Base-by-base conservation (phyloP, 2,888 invertebrate genomes). In the Scaptomyza caliginosa region DNA sequence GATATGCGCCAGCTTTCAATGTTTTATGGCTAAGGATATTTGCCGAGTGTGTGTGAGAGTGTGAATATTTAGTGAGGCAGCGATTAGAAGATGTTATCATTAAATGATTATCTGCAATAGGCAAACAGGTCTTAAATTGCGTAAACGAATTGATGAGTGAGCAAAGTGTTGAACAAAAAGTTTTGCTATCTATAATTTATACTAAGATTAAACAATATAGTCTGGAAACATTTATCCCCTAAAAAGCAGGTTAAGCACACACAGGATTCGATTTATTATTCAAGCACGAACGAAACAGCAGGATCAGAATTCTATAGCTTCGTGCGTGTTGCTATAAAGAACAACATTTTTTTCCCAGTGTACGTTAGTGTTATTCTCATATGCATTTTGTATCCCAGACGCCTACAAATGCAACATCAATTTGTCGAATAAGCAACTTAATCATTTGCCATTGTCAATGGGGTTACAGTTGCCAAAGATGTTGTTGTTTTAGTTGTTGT, bases 391-490 rank as follows among this genome's bases (percentile, higher is more conserved):
- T 42, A 46, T 8, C 10, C n/a, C 36, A 28, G 40, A 51, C 46
- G 50, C 54, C 51, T 43, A 40, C 52, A 51, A 58, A 67, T 64
- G 72, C 71, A 73, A 73, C 85, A 82, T 78, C 85, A 86, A 84
- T 84, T 84, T 84, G 84, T 82, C 82, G 79, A 87, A 85, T 84
- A 85, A 85, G 87, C 87, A 84, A 87, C 87, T 84, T 85, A 78
- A 84, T 84, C 87, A 84, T 86, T 82, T 73, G 67, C 66, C 63
- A 81, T 77, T 82, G 82, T 69, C 74, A 73, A 74, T 76, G 74
- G 67, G 56, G 58, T 30, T 48, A 52, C 30, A 26, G 43, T 58
- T 49, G 48, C 39, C 54, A 39, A 23, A 56, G 52, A 23, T 49
- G 48, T 38, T 49, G 39, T 48, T 45, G 30, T 26, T 40, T 19